phyloP scores from a whole-genome alignment of 2,888 invertebrate species.

The Allacma fusca region DNA sequence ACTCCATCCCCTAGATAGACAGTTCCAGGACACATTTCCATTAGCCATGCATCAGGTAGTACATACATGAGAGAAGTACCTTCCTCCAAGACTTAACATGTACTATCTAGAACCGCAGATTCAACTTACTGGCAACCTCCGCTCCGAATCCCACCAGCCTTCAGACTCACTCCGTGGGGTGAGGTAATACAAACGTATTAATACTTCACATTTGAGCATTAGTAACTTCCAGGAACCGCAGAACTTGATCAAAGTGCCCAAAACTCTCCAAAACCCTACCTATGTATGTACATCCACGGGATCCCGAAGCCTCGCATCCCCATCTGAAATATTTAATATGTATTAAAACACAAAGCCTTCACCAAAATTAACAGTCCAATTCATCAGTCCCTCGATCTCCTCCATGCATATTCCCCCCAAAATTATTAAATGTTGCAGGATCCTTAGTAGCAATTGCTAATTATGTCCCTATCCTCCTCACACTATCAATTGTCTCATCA shows the following conservation, averaged over 20 bases:
- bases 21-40: slow-evolving; percentile 12
- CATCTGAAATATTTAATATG: background rate
- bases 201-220: background rate
- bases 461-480: no score
- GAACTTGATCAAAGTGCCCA: background rate
- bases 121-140: background rate
- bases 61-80: no score
- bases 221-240: background rate
- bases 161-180: background rate
- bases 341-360: no score
- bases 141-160: background rate
- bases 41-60: background rate
- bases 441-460: no score
- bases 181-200: background rate
- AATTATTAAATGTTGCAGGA: no score
- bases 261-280: background rate
- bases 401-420: no score
- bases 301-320: background rate
- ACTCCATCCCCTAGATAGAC: background rate
- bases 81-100: no score
- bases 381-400: no score
- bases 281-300: background rate
- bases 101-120: background rate
- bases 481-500: no score
- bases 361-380: no score